Conservation (phyloP, 2,888 invertebrate genomes). For the Rhagophthalmus giganteus region DNA sequence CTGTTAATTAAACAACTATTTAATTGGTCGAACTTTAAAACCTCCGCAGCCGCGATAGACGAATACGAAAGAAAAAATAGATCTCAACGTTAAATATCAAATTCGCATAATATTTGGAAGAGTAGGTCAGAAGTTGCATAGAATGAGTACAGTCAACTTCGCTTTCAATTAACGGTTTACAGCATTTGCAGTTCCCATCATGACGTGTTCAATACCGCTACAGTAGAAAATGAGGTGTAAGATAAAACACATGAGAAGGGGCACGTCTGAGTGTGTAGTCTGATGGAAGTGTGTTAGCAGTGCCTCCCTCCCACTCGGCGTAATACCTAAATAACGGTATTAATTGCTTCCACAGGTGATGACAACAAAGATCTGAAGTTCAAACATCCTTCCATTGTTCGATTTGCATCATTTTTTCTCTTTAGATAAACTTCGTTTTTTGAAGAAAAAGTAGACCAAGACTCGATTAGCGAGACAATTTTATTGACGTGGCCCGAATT, state of each 20-base stretch:
- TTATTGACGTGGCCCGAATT: no score
- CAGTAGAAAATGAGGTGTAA: slow-evolving; percentile 34
- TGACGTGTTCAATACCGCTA: slow-evolving; percentile 38
- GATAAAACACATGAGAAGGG: slow-evolving; percentile 24
- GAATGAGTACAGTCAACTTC: slow-evolving; percentile 49
- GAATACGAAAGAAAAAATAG: no score
- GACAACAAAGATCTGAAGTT: slow-evolving; percentile 22
- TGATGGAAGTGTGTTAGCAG: slow-evolving; percentile 46
- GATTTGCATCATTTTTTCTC: slow-evolving; percentile 9
- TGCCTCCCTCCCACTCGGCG: slow-evolving; percentile 35
- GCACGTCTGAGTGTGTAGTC: slow-evolving; percentile 35
- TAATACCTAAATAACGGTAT: slow-evolving; percentile 46
- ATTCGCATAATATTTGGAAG: slow-evolving; percentile 33
- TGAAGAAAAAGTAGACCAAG: not conserved
- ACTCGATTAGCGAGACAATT: no score
- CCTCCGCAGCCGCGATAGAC: no score
- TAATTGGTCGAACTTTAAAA: no score
- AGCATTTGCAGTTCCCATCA: slow-evolving; percentile 29
- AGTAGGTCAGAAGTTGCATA: slow-evolving; percentile 45
- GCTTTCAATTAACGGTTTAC: slow-evolving; percentile 51
- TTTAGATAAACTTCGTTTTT: slow-evolving; percentile 5
- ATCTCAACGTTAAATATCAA: no score
- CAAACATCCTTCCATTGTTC: slow-evolving; percentile 27
- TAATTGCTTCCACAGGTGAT: slow-evolving; percentile 46
- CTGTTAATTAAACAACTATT: no score